Conservation (phyloP, 2,888 invertebrate species). For the Xylota sylvarum region DNA sequence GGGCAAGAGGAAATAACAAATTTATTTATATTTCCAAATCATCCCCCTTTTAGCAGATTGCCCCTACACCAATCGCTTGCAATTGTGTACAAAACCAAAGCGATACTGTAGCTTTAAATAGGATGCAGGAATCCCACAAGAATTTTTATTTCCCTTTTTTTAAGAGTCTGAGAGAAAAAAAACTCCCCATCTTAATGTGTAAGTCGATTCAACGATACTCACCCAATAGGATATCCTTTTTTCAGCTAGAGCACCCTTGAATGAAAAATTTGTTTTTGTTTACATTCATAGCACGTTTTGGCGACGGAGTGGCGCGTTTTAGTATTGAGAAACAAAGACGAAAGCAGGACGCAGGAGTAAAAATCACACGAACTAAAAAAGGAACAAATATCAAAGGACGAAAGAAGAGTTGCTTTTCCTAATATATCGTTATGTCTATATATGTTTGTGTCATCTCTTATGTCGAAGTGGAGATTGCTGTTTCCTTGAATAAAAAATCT, state of each 20-base stretch:
- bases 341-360: conserved; percentile 31
- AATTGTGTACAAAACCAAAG: conserved; percentile 10
- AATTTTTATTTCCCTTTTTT: conserved; percentile 22
- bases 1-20: not conserved
- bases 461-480: not conserved
- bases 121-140: conserved; percentile 40
- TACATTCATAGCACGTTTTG: conserved; percentile 72
- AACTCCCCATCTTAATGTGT: conserved; percentile 9
- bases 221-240: conserved; percentile 59
- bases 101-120: conserved; percentile 31
- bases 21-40: conserved; percentile 21
- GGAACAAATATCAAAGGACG: conserved; percentile 46
- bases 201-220: conserved; percentile 62
- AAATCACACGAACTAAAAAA: conserved; percentile 58
- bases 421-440: conserved; percentile 6
- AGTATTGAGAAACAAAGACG: conserved; percentile 48
- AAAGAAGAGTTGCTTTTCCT: conserved; percentile 35
- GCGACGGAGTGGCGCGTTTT: conserved; percentile 69
- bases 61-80: conserved; percentile 12
- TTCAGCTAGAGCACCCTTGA: conserved; percentile 47
- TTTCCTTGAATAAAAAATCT: not conserved
- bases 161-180: conserved; percentile 11
- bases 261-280: conserved; percentile 73
- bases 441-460: not conserved
- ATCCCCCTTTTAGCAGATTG: not conserved